Evolutionary conservation across 2,113 vertebrate species (phyloP).

Genomic region (Pleuronectes platessa): DNA sequence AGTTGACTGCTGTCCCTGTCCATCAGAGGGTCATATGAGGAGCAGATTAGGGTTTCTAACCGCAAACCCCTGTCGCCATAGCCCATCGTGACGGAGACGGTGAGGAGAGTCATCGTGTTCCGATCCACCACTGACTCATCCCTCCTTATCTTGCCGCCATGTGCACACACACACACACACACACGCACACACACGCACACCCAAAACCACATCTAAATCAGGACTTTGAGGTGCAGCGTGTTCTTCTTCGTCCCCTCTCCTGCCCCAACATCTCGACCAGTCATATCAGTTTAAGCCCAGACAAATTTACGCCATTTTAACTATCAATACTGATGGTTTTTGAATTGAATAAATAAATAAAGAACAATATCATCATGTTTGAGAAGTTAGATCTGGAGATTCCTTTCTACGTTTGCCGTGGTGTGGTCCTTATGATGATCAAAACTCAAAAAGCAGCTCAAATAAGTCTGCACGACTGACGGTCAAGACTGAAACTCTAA

Average conservation of each 20-base stretch:
- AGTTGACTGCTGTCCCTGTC: constrained; percentile 77
- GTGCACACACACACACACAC: not conserved
- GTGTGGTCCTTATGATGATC: no score
- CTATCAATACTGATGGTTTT: not conserved
- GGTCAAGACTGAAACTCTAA: not conserved
- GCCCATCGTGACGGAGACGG: constrained; percentile 60
- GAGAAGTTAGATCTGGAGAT: not conserved
- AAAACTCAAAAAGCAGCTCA: not conserved
- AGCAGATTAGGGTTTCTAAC: constrained; percentile 82
- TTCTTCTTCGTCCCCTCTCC: constrained; percentile 16
- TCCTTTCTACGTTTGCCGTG: not conserved
- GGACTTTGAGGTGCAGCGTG: constrained; percentile 46
- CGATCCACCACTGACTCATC: constrained; percentile 57
- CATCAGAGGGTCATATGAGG: constrained; percentile 80
- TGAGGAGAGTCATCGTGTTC: constrained; percentile 67
- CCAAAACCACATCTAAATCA: constrained; percentile 55
- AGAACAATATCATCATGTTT: no score
- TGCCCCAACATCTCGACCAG: constrained; percentile 23
- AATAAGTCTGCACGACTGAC: not conserved
- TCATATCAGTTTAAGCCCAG: not conserved
- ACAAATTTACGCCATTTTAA: not conserved
- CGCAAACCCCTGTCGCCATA: constrained; percentile 75
- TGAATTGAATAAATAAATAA: no score
- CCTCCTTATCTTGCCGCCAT: constrained; percentile 32
- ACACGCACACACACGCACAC: constrained; percentile 3